phyloP scores from a whole-genome alignment of 2,888 invertebrate species.

The Lithophane ornitopus region DNA sequence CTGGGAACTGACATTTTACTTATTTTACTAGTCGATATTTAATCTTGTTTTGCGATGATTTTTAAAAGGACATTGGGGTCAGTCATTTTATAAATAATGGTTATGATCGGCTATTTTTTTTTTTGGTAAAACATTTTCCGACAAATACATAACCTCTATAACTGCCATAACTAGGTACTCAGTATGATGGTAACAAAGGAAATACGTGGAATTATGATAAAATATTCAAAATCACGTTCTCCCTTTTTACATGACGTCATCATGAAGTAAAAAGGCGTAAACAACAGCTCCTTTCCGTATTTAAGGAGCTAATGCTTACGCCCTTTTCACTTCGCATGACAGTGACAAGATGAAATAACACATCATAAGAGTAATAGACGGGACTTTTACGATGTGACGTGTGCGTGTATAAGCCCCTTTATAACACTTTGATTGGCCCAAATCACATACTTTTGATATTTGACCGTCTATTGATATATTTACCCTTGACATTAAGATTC shows the following conservation, averaged over 20 bases:
- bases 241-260: slow-evolving; percentile 2
- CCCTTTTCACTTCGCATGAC: not conserved
- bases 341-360: slow-evolving; percentile 33
- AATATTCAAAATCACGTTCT: slow-evolving; percentile 32
- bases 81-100: too few relatives aligned
- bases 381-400: slow-evolving; percentile 31
- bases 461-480: slow-evolving; percentile 22
- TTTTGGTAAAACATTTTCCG: not conserved
- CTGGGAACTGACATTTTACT: slow-evolving; percentile 3
- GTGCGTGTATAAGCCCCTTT: slow-evolving; percentile 28
- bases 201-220: slow-evolving; percentile 19
- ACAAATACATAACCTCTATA: not conserved
- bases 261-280: slow-evolving; percentile 13
- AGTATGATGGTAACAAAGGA: slow-evolving; percentile 1
- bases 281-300: not conserved
- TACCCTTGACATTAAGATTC: slow-evolving; percentile 16
- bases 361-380: slow-evolving; percentile 20
- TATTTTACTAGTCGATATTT: not conserved
- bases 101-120: not conserved
- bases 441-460: slow-evolving; percentile 41
- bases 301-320: slow-evolving; percentile 19
- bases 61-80: not conserved
- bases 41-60: not conserved
- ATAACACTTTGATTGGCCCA: slow-evolving; percentile 36
- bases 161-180: not conserved